Percentiles rank a stretch among this genome's conserved stretches.
phyloP scores from a whole-genome alignment of 2,888 invertebrate genomes.

The Sipunculus nudus region DNA sequence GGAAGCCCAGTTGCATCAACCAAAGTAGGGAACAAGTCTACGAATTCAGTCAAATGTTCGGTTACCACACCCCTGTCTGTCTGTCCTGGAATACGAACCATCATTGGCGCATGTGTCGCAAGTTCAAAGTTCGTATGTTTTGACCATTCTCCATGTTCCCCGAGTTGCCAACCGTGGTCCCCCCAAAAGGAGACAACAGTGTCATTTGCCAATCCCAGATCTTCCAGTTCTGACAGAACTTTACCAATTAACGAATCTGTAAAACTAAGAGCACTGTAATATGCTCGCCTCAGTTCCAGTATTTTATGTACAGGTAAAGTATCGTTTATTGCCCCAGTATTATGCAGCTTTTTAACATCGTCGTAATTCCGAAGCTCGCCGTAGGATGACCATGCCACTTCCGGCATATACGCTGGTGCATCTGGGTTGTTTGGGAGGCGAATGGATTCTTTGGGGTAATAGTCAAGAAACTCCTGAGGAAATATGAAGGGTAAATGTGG shows the following conservation, averaged over 20 bases:
- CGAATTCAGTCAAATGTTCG: conserved; percentile 38
- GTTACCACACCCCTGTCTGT: conserved; percentile 38
- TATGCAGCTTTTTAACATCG: conserved; percentile 17
- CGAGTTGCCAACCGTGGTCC: conserved; percentile 50
- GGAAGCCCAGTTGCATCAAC: conserved; percentile 40
- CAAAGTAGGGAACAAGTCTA: conserved; percentile 44
- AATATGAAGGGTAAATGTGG: conserved; percentile 29
- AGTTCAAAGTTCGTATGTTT: conserved; percentile 48
- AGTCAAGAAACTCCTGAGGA: conserved; percentile 19
- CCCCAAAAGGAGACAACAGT: conserved; percentile 46
- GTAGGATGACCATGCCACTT: conserved; percentile 17
- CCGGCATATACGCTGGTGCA: conserved; percentile 22
- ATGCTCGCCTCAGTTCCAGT: conserved; percentile 37
- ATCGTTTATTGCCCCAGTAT: conserved; percentile 16
- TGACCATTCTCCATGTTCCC: conserved; percentile 46
- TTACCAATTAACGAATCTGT: conserved; percentile 40
- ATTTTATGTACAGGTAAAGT: conserved; percentile 17
- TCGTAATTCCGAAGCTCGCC: conserved; percentile 18
- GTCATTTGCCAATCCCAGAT: conserved; percentile 34
- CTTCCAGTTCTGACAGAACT: conserved; percentile 32
- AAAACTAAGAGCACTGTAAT: conserved; percentile 42
- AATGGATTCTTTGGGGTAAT: conserved; percentile 11
- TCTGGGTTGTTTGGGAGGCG: conserved; percentile 15
- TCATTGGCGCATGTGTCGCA: conserved; percentile 45
- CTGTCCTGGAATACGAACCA: conserved; percentile 43